These are phyloP conservation scores for Speoplatyrhinus poulsoni DNA, from an alignment of 2,113 vertebrate genomes.

Conservation along the genomic window DNA sequence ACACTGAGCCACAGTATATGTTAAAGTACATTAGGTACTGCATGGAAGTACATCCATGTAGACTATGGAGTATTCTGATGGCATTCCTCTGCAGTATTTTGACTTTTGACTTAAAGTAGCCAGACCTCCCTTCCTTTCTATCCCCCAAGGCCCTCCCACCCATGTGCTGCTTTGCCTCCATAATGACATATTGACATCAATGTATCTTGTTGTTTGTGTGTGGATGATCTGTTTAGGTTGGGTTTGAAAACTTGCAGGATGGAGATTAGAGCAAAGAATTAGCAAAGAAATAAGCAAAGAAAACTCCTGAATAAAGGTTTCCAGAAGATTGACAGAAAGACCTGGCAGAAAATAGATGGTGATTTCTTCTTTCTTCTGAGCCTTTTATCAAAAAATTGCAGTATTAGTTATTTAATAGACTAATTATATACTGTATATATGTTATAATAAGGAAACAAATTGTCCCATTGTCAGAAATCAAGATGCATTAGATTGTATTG, in stretches of 20 bases:
- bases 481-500: constrained; percentile 45
- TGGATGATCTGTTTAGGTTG: constrained; percentile 56
- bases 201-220: constrained; percentile 67
- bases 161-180: constrained; percentile 47
- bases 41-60: too few species aligned
- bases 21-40: constrained; percentile 8
- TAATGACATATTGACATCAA: constrained; percentile 53
- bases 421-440: constrained; percentile 25
- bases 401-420: constrained; percentile 28
- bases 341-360: not conserved
- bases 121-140: constrained; percentile 6
- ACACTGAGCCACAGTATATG: not conserved
- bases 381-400: constrained; percentile 12
- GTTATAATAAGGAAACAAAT: constrained; percentile 26
- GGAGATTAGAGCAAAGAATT: not conserved
- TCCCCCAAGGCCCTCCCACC: constrained; percentile 28
- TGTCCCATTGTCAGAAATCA: constrained; percentile 51
- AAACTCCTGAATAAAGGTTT: not conserved
- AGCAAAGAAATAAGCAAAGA: not conserved
- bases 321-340: not conserved
- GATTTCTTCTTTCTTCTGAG: not conserved
- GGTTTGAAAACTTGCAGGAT: constrained; percentile 44
- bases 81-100: constrained; percentile 25
- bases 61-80: constrained; percentile 16
- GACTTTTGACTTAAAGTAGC: constrained; percentile 52